Evolutionary conservation across 2,113 vertebrate species (phyloP).

Genomic region (Leptosomus discolor): DNA sequence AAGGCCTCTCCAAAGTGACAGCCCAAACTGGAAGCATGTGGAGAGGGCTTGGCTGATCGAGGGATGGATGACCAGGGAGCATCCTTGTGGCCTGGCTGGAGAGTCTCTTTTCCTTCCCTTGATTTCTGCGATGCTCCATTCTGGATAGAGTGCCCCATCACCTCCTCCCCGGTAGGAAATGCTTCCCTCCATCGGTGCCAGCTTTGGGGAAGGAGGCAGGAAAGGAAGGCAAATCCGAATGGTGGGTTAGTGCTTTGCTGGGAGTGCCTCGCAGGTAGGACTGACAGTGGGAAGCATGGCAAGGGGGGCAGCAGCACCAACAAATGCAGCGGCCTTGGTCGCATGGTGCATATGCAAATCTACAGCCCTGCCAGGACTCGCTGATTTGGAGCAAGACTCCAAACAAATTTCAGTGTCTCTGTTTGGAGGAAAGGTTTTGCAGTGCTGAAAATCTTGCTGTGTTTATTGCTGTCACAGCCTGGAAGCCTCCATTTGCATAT

Average conservation of each 20-base stretch:
- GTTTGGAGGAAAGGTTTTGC: background rate
- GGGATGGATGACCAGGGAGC: fast-evolving
- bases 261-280: background rate
- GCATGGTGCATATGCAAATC: fast-evolving
- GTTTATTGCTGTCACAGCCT: background rate
- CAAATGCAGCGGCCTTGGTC: background rate
- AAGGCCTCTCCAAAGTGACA: background rate
- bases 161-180: background rate
- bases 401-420: background rate
- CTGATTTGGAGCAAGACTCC: background rate
- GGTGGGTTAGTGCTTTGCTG: background rate
- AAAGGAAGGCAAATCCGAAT: fast-evolving
- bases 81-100: background rate
- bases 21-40: background rate
- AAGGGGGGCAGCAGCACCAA: background rate
- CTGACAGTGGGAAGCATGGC: background rate
- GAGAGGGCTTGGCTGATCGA: background rate
- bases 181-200: background rate
- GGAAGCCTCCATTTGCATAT: background rate
- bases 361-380: background rate
- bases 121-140: fast-evolving
- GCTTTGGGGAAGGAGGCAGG: background rate
- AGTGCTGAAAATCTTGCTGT: background rate
- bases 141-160: too few species aligned
- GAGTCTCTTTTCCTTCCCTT: background rate